Evolutionary conservation across 1,140 invertebrate species (phyloP).

Genomic region (Neodiprion lecontei): DNA sequence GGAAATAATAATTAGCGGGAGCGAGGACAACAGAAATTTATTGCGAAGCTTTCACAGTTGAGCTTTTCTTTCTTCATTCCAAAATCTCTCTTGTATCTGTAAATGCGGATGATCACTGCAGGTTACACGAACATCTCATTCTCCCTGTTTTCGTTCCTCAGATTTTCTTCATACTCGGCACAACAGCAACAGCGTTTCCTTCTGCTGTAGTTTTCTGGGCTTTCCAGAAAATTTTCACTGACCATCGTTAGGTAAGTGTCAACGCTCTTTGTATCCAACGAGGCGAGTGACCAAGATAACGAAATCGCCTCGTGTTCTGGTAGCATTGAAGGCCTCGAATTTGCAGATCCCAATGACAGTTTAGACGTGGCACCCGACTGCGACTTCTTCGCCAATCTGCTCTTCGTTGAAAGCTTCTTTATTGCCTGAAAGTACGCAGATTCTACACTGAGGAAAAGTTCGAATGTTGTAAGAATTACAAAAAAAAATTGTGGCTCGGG

Average conservation of each 20-base stretch:
- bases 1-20: no score
- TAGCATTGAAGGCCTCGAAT: slow-evolving; percentile 36
- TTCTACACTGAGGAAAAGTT: neutral
- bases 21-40: slow-evolving; percentile 3
- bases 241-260: slow-evolving; percentile 56
- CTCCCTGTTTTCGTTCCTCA: slow-evolving; percentile 55
- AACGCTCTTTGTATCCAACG: slow-evolving; percentile 52
- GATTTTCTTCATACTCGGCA: slow-evolving; percentile 56
- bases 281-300: slow-evolving; percentile 50
- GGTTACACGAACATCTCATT: slow-evolving; percentile 58
- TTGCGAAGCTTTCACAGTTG: slow-evolving; percentile 8
- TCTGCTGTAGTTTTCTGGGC: neutral
- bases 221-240: slow-evolving; percentile 42
- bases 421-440: slow-evolving; percentile 40
- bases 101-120: neutral
- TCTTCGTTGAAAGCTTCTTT: slow-evolving; percentile 47
- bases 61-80: slow-evolving; percentile 1
- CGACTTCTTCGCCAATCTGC: slow-evolving; percentile 38
- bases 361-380: slow-evolving; percentile 22
- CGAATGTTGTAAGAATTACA: slow-evolving; percentile 7
- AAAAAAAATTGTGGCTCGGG: slow-evolving; percentile 11
- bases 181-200: slow-evolving; percentile 45
- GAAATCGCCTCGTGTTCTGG: slow-evolving; percentile 46
- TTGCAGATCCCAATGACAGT: slow-evolving; percentile 21
- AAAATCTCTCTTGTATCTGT: neutral